phyloP scores from a whole-genome alignment of 1,140 invertebrate genomes.

The Acromyrmex echinatior region DNA sequence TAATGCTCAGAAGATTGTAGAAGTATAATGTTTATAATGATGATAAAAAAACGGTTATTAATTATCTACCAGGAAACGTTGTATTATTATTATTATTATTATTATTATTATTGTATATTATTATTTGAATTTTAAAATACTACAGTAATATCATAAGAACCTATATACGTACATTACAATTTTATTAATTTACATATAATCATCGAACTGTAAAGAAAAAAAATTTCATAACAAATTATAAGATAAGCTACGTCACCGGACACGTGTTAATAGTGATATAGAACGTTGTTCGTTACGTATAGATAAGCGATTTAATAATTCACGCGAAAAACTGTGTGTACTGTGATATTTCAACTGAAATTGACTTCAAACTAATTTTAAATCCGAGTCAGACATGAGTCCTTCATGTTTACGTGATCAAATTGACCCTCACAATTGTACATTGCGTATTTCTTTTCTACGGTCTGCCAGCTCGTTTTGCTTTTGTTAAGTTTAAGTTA shows the following conservation, averaged over 20 bases:
- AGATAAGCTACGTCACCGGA: constrained; percentile 22
- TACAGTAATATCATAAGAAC: background rate
- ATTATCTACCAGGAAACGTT: background rate
- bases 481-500: constrained; percentile 44
- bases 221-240: constrained; percentile 57
- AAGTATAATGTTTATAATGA: background rate
- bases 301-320: constrained; percentile 3
- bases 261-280: constrained; percentile 36
- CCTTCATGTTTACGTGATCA: background rate
- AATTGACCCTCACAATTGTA: background rate
- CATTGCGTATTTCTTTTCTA: background rate
- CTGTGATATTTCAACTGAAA: background rate
- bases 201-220: background rate
- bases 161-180: too few species aligned
- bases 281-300: constrained; percentile 6
- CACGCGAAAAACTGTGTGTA: too few species aligned
- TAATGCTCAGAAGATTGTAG: background rate
- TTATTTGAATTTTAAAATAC: background rate
- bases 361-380: constrained; percentile 12
- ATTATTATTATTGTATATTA: constrained; percentile 5
- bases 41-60: background rate
- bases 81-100: constrained; percentile 1
- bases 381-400: background rate
- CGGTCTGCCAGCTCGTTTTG: background rate
- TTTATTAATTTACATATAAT: background rate